Conservation (phyloP, 2,797 vertebrate species). For the Chelon labrosus region DNA sequence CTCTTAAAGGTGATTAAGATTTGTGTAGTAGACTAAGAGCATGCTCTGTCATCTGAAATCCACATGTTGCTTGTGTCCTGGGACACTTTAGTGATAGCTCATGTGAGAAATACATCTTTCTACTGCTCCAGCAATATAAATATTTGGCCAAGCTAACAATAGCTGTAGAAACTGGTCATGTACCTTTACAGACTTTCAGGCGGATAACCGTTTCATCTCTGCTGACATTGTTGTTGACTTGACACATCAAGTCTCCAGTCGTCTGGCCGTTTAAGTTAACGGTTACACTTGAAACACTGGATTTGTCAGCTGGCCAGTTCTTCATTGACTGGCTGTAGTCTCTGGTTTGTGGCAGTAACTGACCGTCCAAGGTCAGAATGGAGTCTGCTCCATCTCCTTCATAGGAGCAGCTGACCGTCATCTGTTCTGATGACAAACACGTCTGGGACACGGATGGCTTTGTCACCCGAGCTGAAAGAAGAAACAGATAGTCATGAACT, state of each 20-base stretch:
- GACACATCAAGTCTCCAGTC: constrained; percentile 24
- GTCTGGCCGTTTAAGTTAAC: constrained; percentile 3
- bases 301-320: not conserved
- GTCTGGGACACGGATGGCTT: constrained; percentile 39
- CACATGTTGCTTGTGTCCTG: too few species aligned
- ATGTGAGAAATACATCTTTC: too few species aligned
- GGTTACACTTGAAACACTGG: not conserved
- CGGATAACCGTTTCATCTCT: too few species aligned
- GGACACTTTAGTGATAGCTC: too few species aligned
- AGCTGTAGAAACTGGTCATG: too few species aligned
- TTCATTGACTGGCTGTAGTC: not conserved
- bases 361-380: constrained; percentile 13
- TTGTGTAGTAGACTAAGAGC: too few species aligned
- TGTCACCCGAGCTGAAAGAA: constrained; percentile 36
- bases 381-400: constrained; percentile 19
- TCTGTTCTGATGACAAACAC: constrained; percentile 30
- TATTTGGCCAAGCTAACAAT: too few species aligned
- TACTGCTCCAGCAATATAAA: too few species aligned
- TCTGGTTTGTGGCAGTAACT: not conserved
- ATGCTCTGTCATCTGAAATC: too few species aligned
- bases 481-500: not conserved
- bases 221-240: constrained; percentile 24
- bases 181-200: too few species aligned
- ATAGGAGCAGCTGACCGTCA: constrained; percentile 36
- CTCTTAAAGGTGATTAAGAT: too few species aligned